Percentiles rank a stretch among this genome's conserved stretches.
Evolutionary conservation across 2,797 vertebrate genomes (phyloP).

Genomic region (Mareca strepera): DNA sequence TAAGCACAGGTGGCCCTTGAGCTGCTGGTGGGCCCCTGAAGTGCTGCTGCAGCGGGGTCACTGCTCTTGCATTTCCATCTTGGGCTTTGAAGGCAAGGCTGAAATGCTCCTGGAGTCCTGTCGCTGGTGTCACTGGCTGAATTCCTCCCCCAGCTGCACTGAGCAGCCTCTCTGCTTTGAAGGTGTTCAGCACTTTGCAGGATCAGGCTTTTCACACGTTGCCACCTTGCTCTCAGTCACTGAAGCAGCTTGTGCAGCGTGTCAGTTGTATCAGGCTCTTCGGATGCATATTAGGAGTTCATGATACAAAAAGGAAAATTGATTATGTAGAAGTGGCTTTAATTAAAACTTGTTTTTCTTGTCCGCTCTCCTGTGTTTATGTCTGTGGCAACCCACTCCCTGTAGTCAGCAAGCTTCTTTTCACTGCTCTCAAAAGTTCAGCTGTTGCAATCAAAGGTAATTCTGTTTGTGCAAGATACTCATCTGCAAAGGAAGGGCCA

Average conservation of each 20-base stretch:
- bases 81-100: neutral
- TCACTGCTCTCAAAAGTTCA: constrained; percentile 15
- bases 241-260: neutral
- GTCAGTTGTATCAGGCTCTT: neutral
- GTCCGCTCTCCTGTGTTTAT: constrained; percentile 51
- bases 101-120: neutral
- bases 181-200: constrained; percentile 9
- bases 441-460: constrained; percentile 63
- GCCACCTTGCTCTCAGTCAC: neutral
- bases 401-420: constrained; percentile 44
- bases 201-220: neutral
- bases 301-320: constrained; percentile 35
- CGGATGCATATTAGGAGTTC: neutral
- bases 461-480: constrained; percentile 66
- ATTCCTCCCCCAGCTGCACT: neutral
- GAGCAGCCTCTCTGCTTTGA: neutral
- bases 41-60: neutral
- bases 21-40: neutral
- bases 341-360: constrained; percentile 76
- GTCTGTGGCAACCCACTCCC: constrained; percentile 65
- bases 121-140: neutral
- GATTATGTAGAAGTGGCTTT: constrained; percentile 62
- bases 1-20: neutral
- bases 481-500: constrained; percentile 65
- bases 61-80: neutral